Percentiles rank a stretch among this genome's conserved stretches.
phyloP scores from a whole-genome alignment of 2,113 vertebrate species.

The Pogonocichla stellata region DNA sequence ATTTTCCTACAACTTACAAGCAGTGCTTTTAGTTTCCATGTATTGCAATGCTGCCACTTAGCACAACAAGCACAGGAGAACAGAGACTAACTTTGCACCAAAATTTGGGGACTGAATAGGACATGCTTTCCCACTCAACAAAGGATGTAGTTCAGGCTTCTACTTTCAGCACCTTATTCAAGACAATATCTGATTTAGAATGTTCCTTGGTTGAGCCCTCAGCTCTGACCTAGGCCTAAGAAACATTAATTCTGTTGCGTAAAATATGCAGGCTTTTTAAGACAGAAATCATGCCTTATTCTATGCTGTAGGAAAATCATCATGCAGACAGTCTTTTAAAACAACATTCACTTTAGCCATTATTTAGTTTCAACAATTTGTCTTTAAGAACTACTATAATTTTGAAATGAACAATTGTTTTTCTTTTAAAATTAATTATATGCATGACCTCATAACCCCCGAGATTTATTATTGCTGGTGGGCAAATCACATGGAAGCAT shows the following conservation, averaged over 20 bases:
- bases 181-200: neutral
- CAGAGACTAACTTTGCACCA: constrained; percentile 30
- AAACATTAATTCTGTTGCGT: neutral
- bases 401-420: constrained; percentile 3
- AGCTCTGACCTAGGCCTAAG: neutral
- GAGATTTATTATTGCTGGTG: neutral
- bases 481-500: neutral
- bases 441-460: neutral
- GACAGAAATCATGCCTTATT: neutral
- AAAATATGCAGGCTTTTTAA: neutral
- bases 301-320: neutral
- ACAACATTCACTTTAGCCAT: neutral
- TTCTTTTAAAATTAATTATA: constrained; percentile 3
- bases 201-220: neutral
- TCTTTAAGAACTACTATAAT: neutral
- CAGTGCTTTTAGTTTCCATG: constrained; percentile 30
- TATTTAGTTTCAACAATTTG: neutral
- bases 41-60: constrained; percentile 25
- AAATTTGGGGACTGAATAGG: constrained; percentile 16
- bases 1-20: constrained; percentile 51
- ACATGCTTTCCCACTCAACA: neutral
- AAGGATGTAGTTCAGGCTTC: neutral
- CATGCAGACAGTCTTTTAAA: neutral
- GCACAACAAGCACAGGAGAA: neutral
- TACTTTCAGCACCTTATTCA: constrained; percentile 34